Evolutionary conservation across 2,888 invertebrate species (phyloP), one percentile per base, ranked within the genome.

Genomic region (Sesia bembeciformis): DNA sequence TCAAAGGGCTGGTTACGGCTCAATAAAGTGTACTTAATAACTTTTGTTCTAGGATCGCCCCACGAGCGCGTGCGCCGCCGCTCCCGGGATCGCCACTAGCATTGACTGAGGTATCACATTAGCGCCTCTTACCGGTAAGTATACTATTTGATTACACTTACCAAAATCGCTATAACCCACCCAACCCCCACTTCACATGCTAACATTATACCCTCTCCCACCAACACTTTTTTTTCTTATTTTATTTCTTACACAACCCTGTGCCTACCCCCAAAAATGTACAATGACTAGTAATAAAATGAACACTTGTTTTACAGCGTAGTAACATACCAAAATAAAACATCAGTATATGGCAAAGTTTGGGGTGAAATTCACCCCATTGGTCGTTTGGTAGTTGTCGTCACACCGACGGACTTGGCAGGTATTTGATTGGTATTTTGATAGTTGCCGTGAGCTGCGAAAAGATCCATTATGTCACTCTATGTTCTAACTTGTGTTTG

Each of bases 401-500:
- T 81, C 86, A 79, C 88, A 81, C 88, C 88, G 84, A 84, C 86
- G 88, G 88, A 88, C 72, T 74, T 81, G 79, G 78, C 88, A 89
- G 89, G 89, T 89, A 89, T 85, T 89, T 86, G 79, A 86, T 85
- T 88, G 82, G 87, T 87, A 85, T 86, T 81, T 78, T 83, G 82
- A 81, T 81, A 84, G 84, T 81, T 75, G 81, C 63, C 64, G 68
- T 64, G 60, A 58, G 65, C 52, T 49, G 23, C 8, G 7, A 50
- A 50, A 50, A 50, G 23, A 7, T 7, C 50, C 39, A 7, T 3
- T 4, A 8, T 46, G 8, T 46, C 46, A 7, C 46, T 46, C 23
- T 46, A 8, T 43, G 46, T 41, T 41, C 41, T 5, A 41, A 23
- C 23, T 23, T 23, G 23, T 23, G 23, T 23, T 41, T 5, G 5